These are phyloP conservation scores for Hyperopisus bebe DNA, from an alignment of 2,113 vertebrate genomes.

Conservation along the genomic window DNA sequence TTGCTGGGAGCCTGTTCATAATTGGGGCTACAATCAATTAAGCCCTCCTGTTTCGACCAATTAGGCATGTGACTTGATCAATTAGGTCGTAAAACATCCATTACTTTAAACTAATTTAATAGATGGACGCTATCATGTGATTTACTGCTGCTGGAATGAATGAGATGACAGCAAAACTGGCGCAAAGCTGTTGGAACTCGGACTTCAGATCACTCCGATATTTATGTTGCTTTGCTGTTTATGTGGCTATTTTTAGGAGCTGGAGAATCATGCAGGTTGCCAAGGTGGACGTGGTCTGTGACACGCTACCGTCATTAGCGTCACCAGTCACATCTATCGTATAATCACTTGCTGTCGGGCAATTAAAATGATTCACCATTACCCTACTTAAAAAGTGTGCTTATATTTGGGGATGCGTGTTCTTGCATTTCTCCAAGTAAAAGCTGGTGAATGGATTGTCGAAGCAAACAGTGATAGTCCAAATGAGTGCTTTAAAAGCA, in stretches of 20 bases:
- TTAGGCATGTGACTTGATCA: conserved; percentile 37
- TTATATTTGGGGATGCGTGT: neutral
- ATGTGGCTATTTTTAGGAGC: neutral
- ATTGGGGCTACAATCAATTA: conserved; percentile 34
- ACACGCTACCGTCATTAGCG: neutral
- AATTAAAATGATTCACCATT: neutral
- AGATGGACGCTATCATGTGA: conserved; percentile 22
- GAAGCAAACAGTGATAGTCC: neutral
- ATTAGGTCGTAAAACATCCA: conserved; percentile 31
- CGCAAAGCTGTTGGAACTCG: neutral
- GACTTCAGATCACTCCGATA: neutral
- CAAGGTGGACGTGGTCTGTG: neutral
- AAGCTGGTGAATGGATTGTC: neutral
- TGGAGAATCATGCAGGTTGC: neutral
- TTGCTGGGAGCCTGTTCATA: neutral
- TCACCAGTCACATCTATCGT: neutral
- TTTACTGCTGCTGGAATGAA: conserved; percentile 10
- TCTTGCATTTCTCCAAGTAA: neutral
- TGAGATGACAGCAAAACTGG: neutral
- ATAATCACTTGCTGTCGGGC: neutral
- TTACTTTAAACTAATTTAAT: conserved; percentile 24
- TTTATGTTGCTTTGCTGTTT: neutral
- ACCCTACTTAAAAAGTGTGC: neutral
- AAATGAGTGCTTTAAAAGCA: neutral
- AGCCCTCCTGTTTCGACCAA: conserved; percentile 23